Conservation (phyloP, 1,140 invertebrate species). For the Drosophila sp. region DNA sequence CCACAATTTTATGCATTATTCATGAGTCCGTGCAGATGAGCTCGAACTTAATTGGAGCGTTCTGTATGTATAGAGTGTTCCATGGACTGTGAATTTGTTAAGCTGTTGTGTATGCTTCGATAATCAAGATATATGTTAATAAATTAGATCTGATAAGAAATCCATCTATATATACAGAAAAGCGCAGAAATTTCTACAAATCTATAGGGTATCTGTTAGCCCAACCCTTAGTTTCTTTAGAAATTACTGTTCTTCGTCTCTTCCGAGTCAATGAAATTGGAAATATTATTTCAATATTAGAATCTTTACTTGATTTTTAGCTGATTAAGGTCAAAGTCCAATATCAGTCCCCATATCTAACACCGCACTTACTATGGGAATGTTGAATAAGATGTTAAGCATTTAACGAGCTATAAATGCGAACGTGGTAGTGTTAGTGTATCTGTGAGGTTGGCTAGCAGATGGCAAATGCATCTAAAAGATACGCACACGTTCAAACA, state of each 20-base stretch:
- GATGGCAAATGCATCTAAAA: slow-evolving; percentile 60
- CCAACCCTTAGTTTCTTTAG: too few relatives aligned
- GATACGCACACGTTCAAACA: slow-evolving; percentile 48
- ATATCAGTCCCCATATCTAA: neutral
- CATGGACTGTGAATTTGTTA: slow-evolving; percentile 30
- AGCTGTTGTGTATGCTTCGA: slow-evolving; percentile 26
- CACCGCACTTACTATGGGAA: neutral
- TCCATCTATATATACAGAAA: neutral
- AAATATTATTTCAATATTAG: too few relatives aligned
- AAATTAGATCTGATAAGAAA: slow-evolving; percentile 18
- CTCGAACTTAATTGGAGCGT: slow-evolving; percentile 18
- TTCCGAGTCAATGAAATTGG: too few relatives aligned
- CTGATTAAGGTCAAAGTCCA: slow-evolving; percentile 7
- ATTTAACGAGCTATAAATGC: slow-evolving; percentile 76
- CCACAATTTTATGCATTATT: slow-evolving; percentile 70
- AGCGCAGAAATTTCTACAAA: neutral
- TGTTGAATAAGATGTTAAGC: slow-evolving; percentile 75
- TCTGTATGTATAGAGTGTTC: slow-evolving; percentile 28
- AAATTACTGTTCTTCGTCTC: too few relatives aligned
- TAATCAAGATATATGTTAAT: slow-evolving; percentile 28
- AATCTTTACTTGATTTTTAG: too few relatives aligned
- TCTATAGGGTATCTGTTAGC: too few relatives aligned
- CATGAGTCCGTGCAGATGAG: slow-evolving; percentile 48
- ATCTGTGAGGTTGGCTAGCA: slow-evolving; percentile 31
- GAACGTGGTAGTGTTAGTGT: slow-evolving; percentile 33